Evolutionary conservation across 2,888 invertebrate genomes (phyloP).

Genomic region (Psylliodes chrysocephalus): DNA sequence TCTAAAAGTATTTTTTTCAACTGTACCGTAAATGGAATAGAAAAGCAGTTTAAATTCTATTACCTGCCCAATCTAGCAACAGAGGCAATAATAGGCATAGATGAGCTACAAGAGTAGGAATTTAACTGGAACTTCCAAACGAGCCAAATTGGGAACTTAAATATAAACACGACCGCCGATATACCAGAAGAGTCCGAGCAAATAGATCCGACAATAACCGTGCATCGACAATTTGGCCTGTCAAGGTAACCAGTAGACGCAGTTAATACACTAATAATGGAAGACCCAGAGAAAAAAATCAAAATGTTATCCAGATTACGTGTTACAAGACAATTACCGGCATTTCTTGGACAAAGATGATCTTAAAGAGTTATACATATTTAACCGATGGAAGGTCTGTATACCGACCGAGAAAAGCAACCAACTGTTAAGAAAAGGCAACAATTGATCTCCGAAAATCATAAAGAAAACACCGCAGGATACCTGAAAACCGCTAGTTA

Average conservation of each 20-base stretch:
- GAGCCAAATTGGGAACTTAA: too few relatives aligned
- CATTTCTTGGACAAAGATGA: too few relatives aligned
- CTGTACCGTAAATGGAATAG: too few relatives aligned
- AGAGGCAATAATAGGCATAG: not conserved
- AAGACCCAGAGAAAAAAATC: not conserved
- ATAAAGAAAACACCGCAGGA: constrained; percentile 34
- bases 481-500: constrained; percentile 51
- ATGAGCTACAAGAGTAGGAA: not conserved
- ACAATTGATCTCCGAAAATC: constrained; percentile 4
- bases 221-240: too few relatives aligned
- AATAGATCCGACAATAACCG: too few relatives aligned
- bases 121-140: not conserved
- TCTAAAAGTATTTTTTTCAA: too few relatives aligned
- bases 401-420: too few relatives aligned
- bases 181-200: too few relatives aligned
- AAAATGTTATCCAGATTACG: not conserved
- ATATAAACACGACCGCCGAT: too few relatives aligned
- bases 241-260: not conserved
- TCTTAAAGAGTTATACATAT: not conserved
- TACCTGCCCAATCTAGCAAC: not conserved
- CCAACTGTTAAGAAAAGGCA: too few relatives aligned
- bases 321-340: not conserved
- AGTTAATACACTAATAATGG: too few relatives aligned
- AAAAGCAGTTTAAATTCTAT: not conserved
- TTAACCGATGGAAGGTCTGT: too few relatives aligned